Percentiles rank a stretch among this genome's conserved stretches.
Conservation (phyloP, 2,113 vertebrate species). For the Opisthocomus hoazin region DNA sequence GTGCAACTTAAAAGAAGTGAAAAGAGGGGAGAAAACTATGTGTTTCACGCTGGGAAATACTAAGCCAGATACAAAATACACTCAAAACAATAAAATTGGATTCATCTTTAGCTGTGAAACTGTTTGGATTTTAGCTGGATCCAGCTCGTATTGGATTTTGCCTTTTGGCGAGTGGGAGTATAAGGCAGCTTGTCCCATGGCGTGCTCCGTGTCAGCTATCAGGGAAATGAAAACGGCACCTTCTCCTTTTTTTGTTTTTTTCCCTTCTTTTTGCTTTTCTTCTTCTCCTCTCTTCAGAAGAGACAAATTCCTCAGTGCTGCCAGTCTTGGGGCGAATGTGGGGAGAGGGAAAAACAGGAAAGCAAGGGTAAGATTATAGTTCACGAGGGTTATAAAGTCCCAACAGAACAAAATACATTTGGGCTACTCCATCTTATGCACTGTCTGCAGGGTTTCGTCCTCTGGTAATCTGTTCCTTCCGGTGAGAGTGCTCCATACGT, state of each 20-base stretch:
- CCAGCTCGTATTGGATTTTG: not conserved
- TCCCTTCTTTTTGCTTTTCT: not conserved
- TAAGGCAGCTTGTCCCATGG: not conserved
- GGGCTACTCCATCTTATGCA: not conserved
- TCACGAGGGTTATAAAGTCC: not conserved
- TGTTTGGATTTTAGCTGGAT: not conserved
- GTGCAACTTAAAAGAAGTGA: not conserved
- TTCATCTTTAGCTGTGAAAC: not conserved
- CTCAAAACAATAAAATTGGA: not conserved
- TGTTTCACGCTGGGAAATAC: not conserved
- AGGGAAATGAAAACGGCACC: not conserved
- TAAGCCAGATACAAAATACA: not conserved
- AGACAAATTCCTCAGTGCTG: not conserved
- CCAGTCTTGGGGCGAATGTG: not conserved
- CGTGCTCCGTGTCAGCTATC: not conserved
- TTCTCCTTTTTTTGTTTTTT: not conserved
- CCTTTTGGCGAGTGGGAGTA: not conserved
- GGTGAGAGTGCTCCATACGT: constrained; percentile 13
- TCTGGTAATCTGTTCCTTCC: constrained; percentile 54
- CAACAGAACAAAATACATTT: not conserved
- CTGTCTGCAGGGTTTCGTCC: not conserved
- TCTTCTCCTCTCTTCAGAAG: not conserved
- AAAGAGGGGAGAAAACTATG: not conserved
- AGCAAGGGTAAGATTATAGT: not conserved
- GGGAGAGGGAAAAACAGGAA: not conserved